These are phyloP conservation scores for Myotis myotis DNA, from an alignment of 2,797 vertebrate species.

Conservation along the genomic window DNA sequence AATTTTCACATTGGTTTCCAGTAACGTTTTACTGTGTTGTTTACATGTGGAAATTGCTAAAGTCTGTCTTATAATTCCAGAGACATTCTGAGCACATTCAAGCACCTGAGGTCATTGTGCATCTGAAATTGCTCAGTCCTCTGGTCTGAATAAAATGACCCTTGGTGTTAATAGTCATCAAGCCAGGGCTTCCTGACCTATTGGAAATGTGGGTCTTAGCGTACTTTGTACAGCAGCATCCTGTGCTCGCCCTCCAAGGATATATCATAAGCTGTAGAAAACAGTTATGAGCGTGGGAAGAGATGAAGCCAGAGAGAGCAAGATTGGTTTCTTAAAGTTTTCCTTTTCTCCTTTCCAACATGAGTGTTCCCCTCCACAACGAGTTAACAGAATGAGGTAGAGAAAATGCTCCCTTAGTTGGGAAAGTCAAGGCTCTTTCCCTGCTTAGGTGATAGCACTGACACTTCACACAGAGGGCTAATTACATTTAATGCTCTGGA, in stretches of 20 bases:
- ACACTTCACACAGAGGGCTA: slow-evolving; percentile 59
- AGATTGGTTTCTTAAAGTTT: slow-evolving; percentile 9
- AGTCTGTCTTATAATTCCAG: neutral
- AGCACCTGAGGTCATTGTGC: slow-evolving; percentile 17
- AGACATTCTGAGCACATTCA: slow-evolving; percentile 58
- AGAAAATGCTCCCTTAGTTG: neutral
- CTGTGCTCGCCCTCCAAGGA: neutral
- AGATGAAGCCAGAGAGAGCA: slow-evolving; percentile 31
- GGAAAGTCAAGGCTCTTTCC: neutral
- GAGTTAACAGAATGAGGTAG: neutral
- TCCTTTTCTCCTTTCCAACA: neutral
- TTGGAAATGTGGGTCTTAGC: slow-evolving; percentile 34
- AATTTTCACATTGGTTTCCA: neutral
- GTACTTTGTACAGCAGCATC: neutral
- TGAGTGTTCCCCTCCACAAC: neutral
- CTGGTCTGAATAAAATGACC: slow-evolving; percentile 59
- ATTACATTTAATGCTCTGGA: slow-evolving; percentile 74
- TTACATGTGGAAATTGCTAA: neutral
- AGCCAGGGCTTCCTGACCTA: slow-evolving; percentile 43
- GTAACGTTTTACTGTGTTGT: neutral
- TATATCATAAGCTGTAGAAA: slow-evolving; percentile 37
- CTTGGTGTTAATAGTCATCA: slow-evolving; percentile 62
- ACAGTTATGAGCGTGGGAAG: slow-evolving; percentile 28
- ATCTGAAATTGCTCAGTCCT: slow-evolving; percentile 65
- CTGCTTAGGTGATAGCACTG: slow-evolving; percentile 19